Percentiles rank a stretch among this genome's conserved stretches.
These are phyloP conservation scores for Dorcus hopei DNA, from an alignment of 2,888 invertebrate species.

Conservation along the genomic window DNA sequence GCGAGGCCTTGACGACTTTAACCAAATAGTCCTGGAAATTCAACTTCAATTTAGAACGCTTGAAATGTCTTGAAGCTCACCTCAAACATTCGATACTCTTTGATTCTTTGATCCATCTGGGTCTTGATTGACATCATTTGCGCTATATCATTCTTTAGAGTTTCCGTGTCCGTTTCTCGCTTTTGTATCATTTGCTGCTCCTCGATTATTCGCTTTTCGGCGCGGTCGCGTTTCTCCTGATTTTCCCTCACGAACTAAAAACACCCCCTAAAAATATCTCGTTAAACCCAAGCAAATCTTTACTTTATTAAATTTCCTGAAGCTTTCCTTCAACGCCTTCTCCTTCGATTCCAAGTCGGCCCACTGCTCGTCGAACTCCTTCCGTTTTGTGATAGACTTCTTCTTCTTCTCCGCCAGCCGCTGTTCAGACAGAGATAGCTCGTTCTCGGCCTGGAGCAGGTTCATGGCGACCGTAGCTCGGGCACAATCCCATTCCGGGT, in stretches of 20 bases:
- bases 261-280: not conserved
- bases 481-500: slow-evolving; percentile 62
- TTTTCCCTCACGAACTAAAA: slow-evolving; percentile 61
- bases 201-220: slow-evolving; percentile 57
- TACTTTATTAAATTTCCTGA: slow-evolving; percentile 2
- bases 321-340: slow-evolving; percentile 5
- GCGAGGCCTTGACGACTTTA: slow-evolving; percentile 54
- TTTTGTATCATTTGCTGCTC: slow-evolving; percentile 53
- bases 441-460: slow-evolving; percentile 38
- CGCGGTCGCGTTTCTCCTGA: slow-evolving; percentile 61
- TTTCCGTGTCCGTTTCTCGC: slow-evolving; percentile 54
- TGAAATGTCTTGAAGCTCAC: slow-evolving; percentile 32
- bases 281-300: not conserved
- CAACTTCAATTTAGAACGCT: too few species aligned
- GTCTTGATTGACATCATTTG: slow-evolving; percentile 53
- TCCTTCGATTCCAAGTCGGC: slow-evolving; percentile 6
- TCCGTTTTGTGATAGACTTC: not conserved
- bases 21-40: slow-evolving; percentile 54
- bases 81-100: slow-evolving; percentile 59
- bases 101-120: slow-evolving; percentile 58
- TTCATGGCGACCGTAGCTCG: slow-evolving; percentile 55
- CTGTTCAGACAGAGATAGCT: not conserved
- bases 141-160: slow-evolving; percentile 50
- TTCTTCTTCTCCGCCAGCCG: slow-evolving; percentile 2
- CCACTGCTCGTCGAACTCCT: slow-evolving; percentile 6